phyloP scores from a whole-genome alignment of 1,140 invertebrate species.

The Halesus radiatus region DNA sequence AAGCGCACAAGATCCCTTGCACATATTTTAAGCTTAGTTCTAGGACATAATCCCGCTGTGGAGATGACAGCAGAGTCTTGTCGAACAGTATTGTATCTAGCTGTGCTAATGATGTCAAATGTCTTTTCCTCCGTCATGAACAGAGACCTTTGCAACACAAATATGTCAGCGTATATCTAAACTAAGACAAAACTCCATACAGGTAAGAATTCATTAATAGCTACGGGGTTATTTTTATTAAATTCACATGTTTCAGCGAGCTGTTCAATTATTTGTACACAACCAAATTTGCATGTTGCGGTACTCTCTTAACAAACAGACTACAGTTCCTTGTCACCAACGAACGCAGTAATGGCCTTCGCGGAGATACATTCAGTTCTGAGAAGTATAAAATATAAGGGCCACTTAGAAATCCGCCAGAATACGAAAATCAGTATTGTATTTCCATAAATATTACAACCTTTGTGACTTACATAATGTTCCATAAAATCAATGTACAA shows the following conservation, averaged over 20 bases:
- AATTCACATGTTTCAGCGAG: not conserved
- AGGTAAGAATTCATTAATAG: conserved; percentile 12
- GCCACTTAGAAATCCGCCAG: not conserved
- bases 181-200: conserved; percentile 20
- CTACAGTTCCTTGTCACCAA: too few relatives aligned
- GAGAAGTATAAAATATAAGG: not conserved
- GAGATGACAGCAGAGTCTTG: too few relatives aligned
- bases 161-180: not conserved
- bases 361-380: not conserved
- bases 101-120: too few relatives aligned
- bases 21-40: too few relatives aligned
- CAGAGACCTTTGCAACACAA: too few relatives aligned
- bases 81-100: not conserved
- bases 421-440: not conserved
- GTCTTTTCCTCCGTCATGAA: too few relatives aligned
- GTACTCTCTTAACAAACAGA: not conserved
- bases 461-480: not conserved
- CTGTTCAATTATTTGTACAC: not conserved
- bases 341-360: not conserved
- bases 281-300: not conserved
- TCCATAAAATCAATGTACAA: conserved; percentile 3
- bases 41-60: too few relatives aligned
- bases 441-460: conserved; percentile 31
- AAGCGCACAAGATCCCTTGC: too few relatives aligned
- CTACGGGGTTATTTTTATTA: conserved; percentile 23